Percentiles rank a stretch among this genome's conserved stretches.
phyloP scores from a whole-genome alignment of 2,888 invertebrate genomes.

The Spilosoma lubricipeda region DNA sequence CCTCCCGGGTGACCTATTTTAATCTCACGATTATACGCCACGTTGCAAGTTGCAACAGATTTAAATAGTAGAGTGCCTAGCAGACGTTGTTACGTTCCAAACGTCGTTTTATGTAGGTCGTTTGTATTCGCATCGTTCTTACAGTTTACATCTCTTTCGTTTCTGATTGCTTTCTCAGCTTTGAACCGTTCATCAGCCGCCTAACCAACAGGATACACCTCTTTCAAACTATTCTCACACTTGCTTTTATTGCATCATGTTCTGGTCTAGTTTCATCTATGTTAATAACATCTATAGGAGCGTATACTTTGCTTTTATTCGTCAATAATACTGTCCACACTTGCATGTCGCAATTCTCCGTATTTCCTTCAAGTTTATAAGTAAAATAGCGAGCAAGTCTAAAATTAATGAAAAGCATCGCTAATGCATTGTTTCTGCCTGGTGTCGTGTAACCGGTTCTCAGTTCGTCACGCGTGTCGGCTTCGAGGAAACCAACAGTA shows the following conservation, averaged over 20 bases:
- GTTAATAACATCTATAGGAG: constrained; percentile 52
- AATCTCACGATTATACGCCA: constrained; percentile 59
- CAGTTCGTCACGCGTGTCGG: constrained; percentile 76
- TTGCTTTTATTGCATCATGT: constrained; percentile 55
- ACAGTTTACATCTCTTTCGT: constrained; percentile 59
- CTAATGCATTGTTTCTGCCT: constrained; percentile 77
- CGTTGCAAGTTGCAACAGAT: constrained; percentile 58
- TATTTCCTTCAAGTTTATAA: constrained; percentile 62
- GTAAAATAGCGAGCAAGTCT: constrained; percentile 61
- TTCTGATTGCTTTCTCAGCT: constrained; percentile 56
- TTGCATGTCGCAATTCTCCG: constrained; percentile 51
- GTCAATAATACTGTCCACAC: constrained; percentile 49
- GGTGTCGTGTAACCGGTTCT: constrained; percentile 78
- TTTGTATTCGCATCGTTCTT: constrained; percentile 59
- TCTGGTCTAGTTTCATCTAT: constrained; percentile 53
- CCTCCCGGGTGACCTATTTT: constrained; percentile 69
- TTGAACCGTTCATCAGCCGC: constrained; percentile 43
- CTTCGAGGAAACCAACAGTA: constrained; percentile 82
- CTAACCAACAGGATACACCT: constrained; percentile 53
- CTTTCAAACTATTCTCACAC: constrained; percentile 43
- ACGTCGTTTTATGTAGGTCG: constrained; percentile 54
- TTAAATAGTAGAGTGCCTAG: constrained; percentile 49
- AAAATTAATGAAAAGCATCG: constrained; percentile 76
- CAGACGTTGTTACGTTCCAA: constrained; percentile 52
- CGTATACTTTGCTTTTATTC: constrained; percentile 57